Evolutionary conservation across 2,113 vertebrate genomes (phyloP), one percentile per base, ranked within the genome.

Genomic region (Marcusenius ussheri): DNA sequence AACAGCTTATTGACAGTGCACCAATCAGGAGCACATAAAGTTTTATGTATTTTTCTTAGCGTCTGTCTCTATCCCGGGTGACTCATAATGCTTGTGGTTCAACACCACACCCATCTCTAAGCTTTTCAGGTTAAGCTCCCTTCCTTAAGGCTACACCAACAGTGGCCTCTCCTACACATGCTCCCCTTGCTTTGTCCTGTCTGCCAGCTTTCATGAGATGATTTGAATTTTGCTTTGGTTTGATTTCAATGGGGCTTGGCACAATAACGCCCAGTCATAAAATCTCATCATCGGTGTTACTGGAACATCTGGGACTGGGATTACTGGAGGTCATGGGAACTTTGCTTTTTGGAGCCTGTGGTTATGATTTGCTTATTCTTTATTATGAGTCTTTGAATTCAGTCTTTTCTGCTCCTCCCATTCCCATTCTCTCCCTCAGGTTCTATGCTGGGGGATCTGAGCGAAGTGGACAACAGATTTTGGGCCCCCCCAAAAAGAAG

Each of bases 361-460:
- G 35, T 83, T 45, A 83, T 21, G 80, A 21, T 47, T 47, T 83
- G 39, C 5, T 83, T 24, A n/a, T 83, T 83, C 21, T 47, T 83
- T 83, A 19, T 5, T 53, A 24, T 5, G 8, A 13, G 42, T 27
- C 19, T 51, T 50, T 83, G 19, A 83, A 13, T 19, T 31, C 42
- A 21, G 5, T 21, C 53, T 6, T 21, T 56, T 56, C 53, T 56
- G 19, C 5, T 21, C 53, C 39, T 83, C 35, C 42, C 9, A 19
- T 42, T 17, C n/a, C 24, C n/a, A 19, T 85, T 5, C 84, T 13
- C 83, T 88, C 80, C 31, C 0, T 1, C 90, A 99, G 98, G 95
- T 99, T 99, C 95, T 99, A 99, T 83, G 98, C 98, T 0, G 98
- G 98, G 0, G 98, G 98, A 46, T 99, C 98, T 0, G 98, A 99